Percentiles rank a stretch among this genome's conserved stretches.
Conservation (phyloP, 2,888 invertebrate species). For the Folsomia manolachei region DNA sequence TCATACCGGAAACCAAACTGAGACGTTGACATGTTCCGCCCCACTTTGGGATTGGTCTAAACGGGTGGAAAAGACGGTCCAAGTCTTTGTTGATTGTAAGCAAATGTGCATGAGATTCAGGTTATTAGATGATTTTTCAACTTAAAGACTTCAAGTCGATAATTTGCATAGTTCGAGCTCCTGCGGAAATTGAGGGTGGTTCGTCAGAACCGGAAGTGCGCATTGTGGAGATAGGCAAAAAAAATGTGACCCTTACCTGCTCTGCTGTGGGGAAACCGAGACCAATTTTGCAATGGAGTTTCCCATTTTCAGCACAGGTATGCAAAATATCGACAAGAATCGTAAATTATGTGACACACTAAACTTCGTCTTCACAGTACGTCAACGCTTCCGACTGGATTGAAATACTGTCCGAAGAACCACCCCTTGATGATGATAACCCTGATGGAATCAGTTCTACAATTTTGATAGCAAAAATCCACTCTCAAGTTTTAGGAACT, state of each 20-base stretch:
- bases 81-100: constrained; percentile 24
- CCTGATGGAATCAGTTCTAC: neutral
- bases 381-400: too few species aligned
- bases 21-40: constrained; percentile 25
- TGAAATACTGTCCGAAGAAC: neutral
- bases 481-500: constrained; percentile 15
- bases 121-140: too few species aligned
- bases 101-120: constrained; percentile 6
- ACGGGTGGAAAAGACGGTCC: constrained; percentile 4
- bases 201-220: neutral
- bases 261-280: constrained; percentile 27
- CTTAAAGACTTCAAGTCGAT: too few species aligned
- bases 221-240: neutral
- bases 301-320: constrained; percentile 23
- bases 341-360: too few species aligned
- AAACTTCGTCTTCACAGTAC: too few species aligned
- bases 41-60: constrained; percentile 21
- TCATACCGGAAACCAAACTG: neutral
- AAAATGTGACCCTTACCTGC: constrained; percentile 10
- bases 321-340: too few species aligned
- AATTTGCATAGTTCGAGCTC: neutral
- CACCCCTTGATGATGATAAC: too few species aligned
- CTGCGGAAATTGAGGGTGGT: neutral
- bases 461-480: constrained; percentile 21
- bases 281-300: constrained; percentile 26